Conservation (phyloP, 2,113 vertebrate genomes). For the Chamaetylas fuelleborni region DNA sequence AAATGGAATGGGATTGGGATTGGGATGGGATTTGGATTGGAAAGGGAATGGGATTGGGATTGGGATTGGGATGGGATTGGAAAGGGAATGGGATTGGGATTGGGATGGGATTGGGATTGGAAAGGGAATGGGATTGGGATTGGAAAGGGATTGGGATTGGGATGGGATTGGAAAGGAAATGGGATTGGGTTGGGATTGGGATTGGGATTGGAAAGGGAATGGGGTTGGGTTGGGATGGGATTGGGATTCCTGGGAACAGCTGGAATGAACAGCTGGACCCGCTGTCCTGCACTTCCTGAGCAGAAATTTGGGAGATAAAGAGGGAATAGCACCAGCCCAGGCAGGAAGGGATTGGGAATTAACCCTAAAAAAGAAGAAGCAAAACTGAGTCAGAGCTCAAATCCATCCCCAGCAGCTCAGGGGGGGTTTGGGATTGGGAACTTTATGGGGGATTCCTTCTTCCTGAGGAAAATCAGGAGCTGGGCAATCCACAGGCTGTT, state of each 20-base stretch:
- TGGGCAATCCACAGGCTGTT: rapidly evolving
- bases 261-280: neutral
- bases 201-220: too few species aligned
- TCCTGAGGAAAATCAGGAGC: neutral
- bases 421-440: neutral
- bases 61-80: too few species aligned
- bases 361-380: neutral
- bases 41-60: too few species aligned
- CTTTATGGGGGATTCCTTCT: neutral
- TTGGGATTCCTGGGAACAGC: neutral
- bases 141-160: too few species aligned
- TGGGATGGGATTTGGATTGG: too few species aligned
- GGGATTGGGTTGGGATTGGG: too few species aligned
- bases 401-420: neutral
- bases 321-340: neutral
- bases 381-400: neutral
- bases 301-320: neutral
- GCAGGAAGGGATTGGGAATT: neutral
- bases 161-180: too few species aligned
- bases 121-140: too few species aligned
- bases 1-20: too few species aligned
- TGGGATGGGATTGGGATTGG: too few species aligned
- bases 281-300: neutral
- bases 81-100: too few species aligned
- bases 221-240: neutral